Percentiles rank a stretch among this genome's conserved stretches.
phyloP scores from a whole-genome alignment of 2,888 invertebrate species.

The Clusia tigrina region DNA sequence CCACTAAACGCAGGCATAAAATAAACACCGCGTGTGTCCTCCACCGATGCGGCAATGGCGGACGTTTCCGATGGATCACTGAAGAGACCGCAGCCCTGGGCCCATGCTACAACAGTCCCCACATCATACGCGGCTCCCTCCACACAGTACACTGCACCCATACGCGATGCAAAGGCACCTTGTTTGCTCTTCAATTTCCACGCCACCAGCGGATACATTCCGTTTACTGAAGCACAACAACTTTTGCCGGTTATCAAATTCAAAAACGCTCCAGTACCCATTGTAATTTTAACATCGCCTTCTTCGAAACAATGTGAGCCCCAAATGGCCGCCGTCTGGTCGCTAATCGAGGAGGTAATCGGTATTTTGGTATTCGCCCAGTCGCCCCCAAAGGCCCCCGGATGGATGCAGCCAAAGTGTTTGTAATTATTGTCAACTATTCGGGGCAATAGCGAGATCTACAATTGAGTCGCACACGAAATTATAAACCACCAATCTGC shows the following conservation, averaged over 20 bases:
- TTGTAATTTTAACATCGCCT: constrained; percentile 85
- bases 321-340: constrained; percentile 90
- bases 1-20: constrained; percentile 93
- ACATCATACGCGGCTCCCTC: constrained; percentile 91
- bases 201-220: constrained; percentile 90
- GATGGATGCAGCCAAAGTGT: constrained; percentile 74
- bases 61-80: constrained; percentile 73
- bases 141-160: constrained; percentile 73
- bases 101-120: constrained; percentile 89
- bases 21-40: constrained; percentile 78
- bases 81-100: constrained; percentile 74
- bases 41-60: constrained; percentile 73
- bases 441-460: constrained; percentile 77
- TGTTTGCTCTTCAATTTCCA: constrained; percentile 69
- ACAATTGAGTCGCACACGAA: constrained; percentile 50
- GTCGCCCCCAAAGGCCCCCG: constrained; percentile 75
- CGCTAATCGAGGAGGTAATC: constrained; percentile 67
- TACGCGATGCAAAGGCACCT: not conserved
- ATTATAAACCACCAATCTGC: constrained; percentile 4
- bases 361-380: constrained; percentile 68
- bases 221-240: constrained; percentile 83
- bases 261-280: constrained; percentile 92
- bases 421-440: constrained; percentile 78
- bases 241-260: constrained; percentile 80
- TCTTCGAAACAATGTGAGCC: constrained; percentile 82